Evolutionary conservation across 2,888 invertebrate genomes (phyloP).

Genomic region (Gibbula magus): DNA sequence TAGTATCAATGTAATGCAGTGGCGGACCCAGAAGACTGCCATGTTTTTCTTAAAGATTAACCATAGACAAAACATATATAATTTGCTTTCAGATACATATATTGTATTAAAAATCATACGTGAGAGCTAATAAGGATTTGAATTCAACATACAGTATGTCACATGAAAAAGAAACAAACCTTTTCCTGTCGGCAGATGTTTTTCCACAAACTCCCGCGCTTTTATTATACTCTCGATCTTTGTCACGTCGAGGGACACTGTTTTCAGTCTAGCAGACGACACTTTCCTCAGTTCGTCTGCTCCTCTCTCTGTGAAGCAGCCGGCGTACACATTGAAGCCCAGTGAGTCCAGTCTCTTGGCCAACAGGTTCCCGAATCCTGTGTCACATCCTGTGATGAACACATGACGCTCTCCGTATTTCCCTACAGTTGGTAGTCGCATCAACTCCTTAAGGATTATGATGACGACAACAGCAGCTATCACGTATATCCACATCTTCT

Average conservation of each 20-base stretch:
- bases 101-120: too few relatives aligned
- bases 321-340: slow-evolving; percentile 55
- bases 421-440: slow-evolving; percentile 37
- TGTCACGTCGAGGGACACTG: slow-evolving; percentile 40
- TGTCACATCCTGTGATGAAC: slow-evolving; percentile 66
- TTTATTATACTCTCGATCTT: slow-evolving; percentile 34
- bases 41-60: too few relatives aligned
- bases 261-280: slow-evolving; percentile 35
- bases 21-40: too few relatives aligned
- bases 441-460: slow-evolving; percentile 7
- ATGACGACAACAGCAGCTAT: not conserved
- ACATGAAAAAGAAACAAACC: slow-evolving; percentile 32
- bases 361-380: slow-evolving; percentile 60
- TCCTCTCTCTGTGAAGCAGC: too few relatives aligned
- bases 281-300: slow-evolving; percentile 34
- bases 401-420: slow-evolving; percentile 50
- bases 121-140: too few relatives aligned
- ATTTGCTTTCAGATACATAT: too few relatives aligned
- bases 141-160: too few relatives aligned
- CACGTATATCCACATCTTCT: not conserved
- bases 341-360: slow-evolving; percentile 51
- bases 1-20: too few relatives aligned
- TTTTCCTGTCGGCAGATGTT: slow-evolving; percentile 34
- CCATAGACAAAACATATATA: too few relatives aligned
- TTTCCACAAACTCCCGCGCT: slow-evolving; percentile 33